Percentiles rank a stretch among this genome's conserved stretches.
Conservation (phyloP, 2,797 vertebrate genomes). For the Parauchenoglanis punctatus region DNA sequence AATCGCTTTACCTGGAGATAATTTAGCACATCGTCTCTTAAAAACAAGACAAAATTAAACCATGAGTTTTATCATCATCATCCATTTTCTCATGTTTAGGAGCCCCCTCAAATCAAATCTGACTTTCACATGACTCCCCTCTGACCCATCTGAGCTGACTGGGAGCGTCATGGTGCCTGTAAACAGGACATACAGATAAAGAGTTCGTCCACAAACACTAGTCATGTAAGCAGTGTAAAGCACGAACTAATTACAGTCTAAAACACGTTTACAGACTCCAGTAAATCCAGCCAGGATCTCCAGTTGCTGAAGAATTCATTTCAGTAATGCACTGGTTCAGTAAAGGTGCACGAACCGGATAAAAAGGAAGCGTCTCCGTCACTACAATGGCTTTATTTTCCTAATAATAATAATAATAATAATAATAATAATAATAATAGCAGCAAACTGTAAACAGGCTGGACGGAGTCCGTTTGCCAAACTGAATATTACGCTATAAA, state of each 20-base stretch:
- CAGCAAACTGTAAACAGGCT: not conserved
- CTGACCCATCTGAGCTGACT: too few relatives aligned
- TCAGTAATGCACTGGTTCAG: not conserved
- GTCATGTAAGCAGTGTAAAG: not conserved
- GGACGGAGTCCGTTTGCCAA: not conserved
- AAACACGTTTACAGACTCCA: not conserved
- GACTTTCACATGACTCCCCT: not conserved
- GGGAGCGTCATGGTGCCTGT: not conserved
- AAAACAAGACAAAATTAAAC: not conserved
- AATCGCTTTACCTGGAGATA: not conserved
- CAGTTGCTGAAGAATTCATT: not conserved
- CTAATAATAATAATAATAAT: not conserved
- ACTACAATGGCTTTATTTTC: not conserved
- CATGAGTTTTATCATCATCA: not conserved
- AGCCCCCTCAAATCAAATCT: not conserved
- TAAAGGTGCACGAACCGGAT: not conserved
- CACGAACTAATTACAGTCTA: not conserved
- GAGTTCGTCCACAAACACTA: too few relatives aligned
- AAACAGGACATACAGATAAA: not conserved
- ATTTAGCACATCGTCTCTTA: not conserved
- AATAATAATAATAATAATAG: too few relatives aligned
- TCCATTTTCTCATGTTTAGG: not conserved
- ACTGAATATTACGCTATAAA: not conserved
- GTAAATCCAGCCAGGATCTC: not conserved
- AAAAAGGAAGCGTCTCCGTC: not conserved